phyloP scores from a whole-genome alignment of 2,797 vertebrate species.

The Monodelphis domestica region DNA sequence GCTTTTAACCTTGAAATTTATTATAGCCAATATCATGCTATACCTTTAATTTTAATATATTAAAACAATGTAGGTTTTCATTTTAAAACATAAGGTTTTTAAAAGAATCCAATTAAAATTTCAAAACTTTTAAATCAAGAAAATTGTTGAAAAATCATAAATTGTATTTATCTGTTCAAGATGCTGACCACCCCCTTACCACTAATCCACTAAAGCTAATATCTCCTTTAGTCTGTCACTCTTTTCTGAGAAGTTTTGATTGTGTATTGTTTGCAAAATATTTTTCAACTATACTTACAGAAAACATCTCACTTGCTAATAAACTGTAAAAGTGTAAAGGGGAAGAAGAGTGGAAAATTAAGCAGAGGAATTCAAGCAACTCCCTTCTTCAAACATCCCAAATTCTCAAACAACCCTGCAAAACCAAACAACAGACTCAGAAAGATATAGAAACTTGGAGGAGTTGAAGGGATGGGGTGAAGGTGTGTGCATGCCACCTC shows the following conservation, averaged over 20 bases:
- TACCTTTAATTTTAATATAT: slow-evolving; percentile 44
- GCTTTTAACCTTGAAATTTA: neutral
- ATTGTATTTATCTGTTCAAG: neutral
- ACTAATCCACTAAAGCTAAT: neutral
- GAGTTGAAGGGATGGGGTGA: slow-evolving; percentile 7
- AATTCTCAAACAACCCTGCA: neutral
- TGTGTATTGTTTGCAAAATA: slow-evolving; percentile 4
- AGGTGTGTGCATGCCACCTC: slow-evolving; percentile 6
- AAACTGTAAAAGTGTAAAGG: slow-evolving; percentile 6
- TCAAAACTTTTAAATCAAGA: neutral
- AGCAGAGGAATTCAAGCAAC: slow-evolving; percentile 5
- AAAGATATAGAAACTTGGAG: slow-evolving; percentile 6
- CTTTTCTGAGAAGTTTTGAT: slow-evolving; percentile 4
- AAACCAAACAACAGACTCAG: slow-evolving; percentile 5
- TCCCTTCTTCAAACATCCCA: neutral
- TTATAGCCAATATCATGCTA: slow-evolving; percentile 14
- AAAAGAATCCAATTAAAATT: neutral
- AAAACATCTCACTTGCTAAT: slow-evolving; percentile 6
- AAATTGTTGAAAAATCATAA: neutral
- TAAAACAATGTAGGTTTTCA: slow-evolving; percentile 34
- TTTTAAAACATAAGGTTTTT: neutral
- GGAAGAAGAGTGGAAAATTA: slow-evolving; percentile 9
- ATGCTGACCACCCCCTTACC: neutral
- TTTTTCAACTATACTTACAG: slow-evolving; percentile 7
- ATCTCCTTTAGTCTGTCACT: neutral